Percentiles rank a stretch among this genome's conserved stretches.
Conservation (phyloP, 2,888 invertebrate genomes). For the Lasioglossum malachurum region DNA sequence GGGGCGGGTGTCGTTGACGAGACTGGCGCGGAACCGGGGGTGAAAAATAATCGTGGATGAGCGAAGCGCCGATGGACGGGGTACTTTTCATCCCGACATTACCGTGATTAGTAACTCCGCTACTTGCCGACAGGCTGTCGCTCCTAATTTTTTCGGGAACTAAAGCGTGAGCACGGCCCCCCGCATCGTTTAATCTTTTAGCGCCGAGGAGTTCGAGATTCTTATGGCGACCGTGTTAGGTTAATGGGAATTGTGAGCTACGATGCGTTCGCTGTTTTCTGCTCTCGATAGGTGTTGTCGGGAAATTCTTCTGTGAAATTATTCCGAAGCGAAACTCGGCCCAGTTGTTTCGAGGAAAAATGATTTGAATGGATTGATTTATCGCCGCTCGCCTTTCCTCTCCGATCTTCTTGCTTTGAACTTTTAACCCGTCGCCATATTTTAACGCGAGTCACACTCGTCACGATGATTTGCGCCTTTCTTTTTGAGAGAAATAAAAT, state of each 20-base stretch:
- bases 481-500: too few relatives aligned
- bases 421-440: too few relatives aligned
- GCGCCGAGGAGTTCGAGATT: background rate
- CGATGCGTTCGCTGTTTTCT: background rate
- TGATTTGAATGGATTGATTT: background rate
- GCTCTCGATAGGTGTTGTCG: background rate
- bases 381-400: too few relatives aligned
- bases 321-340: background rate
- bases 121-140: conserved; percentile 38
- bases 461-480: too few relatives aligned
- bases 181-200: conserved; percentile 25
- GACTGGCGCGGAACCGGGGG: conserved; percentile 40
- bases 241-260: background rate
- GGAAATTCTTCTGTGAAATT: background rate
- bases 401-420: too few relatives aligned
- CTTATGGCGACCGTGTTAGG: background rate
- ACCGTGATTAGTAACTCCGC: conserved; percentile 67
- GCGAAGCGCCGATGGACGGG: conserved; percentile 71
- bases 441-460: too few relatives aligned
- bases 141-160: conserved; percentile 34
- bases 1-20: conserved; percentile 41
- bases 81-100: conserved; percentile 49
- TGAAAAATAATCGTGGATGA: conserved; percentile 79
- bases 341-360: background rate
- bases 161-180: background rate